A percentile compares a stretch with the other conserved stretches of the same genome.
Conservation (phyloP, 2,888 invertebrate species). For the Amblyjoppa fuscipennis region DNA sequence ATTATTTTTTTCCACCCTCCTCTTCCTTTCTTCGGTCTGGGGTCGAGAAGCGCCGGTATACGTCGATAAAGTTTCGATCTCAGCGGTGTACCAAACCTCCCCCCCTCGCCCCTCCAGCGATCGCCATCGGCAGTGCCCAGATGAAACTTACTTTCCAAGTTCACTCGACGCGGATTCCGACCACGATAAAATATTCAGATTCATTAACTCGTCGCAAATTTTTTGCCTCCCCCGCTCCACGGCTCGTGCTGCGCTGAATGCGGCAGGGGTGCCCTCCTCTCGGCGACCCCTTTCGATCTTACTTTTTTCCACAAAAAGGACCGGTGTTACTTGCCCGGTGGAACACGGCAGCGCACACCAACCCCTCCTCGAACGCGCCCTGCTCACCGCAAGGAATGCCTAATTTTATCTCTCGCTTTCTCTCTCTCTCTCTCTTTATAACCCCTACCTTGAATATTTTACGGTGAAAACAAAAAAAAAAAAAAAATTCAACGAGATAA, state of each 20-base stretch:
- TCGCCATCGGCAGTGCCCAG: conserved; percentile 35
- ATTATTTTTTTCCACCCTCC: conserved; percentile 13
- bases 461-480: too few relatives aligned
- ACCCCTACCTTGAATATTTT: too few relatives aligned
- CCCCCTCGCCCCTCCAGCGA: conserved; percentile 14
- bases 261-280: neutral
- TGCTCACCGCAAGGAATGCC: conserved; percentile 43
- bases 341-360: conserved; percentile 29
- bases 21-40: conserved; percentile 2
- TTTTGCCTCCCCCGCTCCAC: conserved; percentile 45
- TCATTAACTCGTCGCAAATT: conserved; percentile 69
- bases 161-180: conserved; percentile 51
- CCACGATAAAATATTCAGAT: conserved; percentile 69
- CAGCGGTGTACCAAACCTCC: neutral
- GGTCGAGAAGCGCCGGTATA: conserved; percentile 33
- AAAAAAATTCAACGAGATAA: conserved; percentile 9
- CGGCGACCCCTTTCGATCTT: conserved; percentile 65
- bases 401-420: conserved; percentile 43
- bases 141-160: conserved; percentile 65
- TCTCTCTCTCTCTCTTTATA: too few relatives aligned
- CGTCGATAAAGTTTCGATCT: conserved; percentile 56
- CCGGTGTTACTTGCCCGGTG: conserved; percentile 33
- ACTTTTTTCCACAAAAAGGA: conserved; percentile 56
- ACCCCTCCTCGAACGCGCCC: conserved; percentile 29
- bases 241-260: conserved; percentile 33